Percentiles rank a stretch among this genome's conserved stretches.
Evolutionary conservation across 2,797 vertebrate genomes (phyloP).

Genomic region (Rousettus madagascariensis): DNA sequence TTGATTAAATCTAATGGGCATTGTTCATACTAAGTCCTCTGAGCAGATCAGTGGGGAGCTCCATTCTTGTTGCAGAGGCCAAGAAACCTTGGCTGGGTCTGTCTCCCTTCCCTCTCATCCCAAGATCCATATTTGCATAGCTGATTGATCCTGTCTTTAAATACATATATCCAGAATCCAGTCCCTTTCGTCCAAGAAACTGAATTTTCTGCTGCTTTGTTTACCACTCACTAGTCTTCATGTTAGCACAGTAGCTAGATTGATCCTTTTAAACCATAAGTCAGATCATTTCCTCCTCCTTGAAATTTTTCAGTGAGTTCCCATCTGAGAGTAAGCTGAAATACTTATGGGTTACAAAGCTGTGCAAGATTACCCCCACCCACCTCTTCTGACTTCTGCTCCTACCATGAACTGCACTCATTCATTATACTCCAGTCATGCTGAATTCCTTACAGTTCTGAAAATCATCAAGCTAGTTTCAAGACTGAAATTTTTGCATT

Average conservation of each 20-base stretch:
- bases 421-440: neutral
- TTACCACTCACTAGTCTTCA: neutral
- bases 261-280: neutral
- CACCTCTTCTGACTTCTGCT: neutral
- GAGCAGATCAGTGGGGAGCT: neutral
- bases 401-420: neutral
- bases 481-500: neutral
- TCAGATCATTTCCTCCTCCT: neutral
- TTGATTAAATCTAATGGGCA: neutral
- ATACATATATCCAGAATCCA: neutral
- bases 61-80: neutral
- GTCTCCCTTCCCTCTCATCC: neutral
- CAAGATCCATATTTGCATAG: neutral
- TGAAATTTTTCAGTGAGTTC: neutral
- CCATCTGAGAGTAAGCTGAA: neutral
- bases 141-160: neutral
- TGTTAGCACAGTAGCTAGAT: neutral
- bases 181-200: neutral
- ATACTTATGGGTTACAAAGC: neutral
- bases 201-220: neutral
- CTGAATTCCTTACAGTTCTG: neutral
- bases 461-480: neutral
- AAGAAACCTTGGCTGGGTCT: neutral
- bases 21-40: neutral
- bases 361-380: neutral